Percentiles rank a stretch among this genome's conserved stretches.
phyloP scores from a whole-genome alignment of 1,140 invertebrate genomes.

The Proctacanthus coquilletti region DNA sequence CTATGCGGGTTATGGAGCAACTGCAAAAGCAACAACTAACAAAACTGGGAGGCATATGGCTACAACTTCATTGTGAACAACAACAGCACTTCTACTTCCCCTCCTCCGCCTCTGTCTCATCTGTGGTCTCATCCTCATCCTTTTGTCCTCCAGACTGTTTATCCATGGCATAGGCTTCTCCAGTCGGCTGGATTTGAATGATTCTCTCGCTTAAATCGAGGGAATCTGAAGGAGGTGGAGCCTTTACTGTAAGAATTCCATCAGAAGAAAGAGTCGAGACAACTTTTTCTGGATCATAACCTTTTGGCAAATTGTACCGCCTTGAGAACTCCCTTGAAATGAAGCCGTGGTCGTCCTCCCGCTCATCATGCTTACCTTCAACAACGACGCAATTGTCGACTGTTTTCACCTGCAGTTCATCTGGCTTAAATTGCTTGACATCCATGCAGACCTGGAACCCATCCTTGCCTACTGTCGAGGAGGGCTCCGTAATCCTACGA shows the following conservation, averaged over 20 bases:
- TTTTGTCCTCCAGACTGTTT: too few species aligned
- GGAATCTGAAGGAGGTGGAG: too few species aligned
- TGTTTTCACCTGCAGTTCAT: slow-evolving; percentile 58
- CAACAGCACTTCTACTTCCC: too few species aligned
- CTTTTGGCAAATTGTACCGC: slow-evolving; percentile 45
- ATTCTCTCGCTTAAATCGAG: too few species aligned
- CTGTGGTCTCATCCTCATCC: too few species aligned
- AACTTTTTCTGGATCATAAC: slow-evolving; percentile 46
- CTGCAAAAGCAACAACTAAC: too few species aligned
- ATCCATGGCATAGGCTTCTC: too few species aligned
- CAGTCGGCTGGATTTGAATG: too few species aligned
- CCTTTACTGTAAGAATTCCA: slow-evolving; percentile 49
- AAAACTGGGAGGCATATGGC: too few species aligned
- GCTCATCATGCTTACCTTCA: slow-evolving; percentile 50
- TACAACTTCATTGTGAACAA: too few species aligned
- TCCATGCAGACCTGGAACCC: slow-evolving; percentile 41
- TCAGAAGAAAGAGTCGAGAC: slow-evolving; percentile 54
- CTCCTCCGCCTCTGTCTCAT: too few species aligned
- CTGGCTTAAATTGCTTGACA: slow-evolving; percentile 48
- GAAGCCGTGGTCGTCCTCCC: slow-evolving; percentile 39
- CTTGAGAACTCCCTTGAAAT: slow-evolving; percentile 49
- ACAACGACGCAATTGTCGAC: slow-evolving; percentile 45
- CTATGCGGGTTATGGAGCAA: too few species aligned
- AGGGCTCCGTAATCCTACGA: background rate
- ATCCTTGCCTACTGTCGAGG: slow-evolving; percentile 8